A percentile compares a stretch with the other conserved stretches of the same genome.
phyloP scores from a whole-genome alignment of 2,797 vertebrate genomes.

The Galaxias olidus region DNA sequence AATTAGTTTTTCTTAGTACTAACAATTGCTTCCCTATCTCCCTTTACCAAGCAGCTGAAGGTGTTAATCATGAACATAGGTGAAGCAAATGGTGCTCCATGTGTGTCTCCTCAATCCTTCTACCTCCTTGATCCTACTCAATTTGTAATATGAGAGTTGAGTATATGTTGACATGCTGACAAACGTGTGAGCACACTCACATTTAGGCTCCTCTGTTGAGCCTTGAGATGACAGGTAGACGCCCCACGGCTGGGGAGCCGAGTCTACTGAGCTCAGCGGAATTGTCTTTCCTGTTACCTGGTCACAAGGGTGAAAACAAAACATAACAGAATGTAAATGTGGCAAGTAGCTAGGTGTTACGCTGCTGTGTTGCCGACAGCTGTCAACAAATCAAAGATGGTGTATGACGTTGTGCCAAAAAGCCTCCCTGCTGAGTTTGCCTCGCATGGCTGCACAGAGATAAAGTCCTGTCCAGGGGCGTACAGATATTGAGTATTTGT shows the following conservation, averaged over 20 bases:
- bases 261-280: background rate
- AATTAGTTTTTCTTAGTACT: no score
- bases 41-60: no score
- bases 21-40: no score
- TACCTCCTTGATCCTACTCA: conserved; percentile 2
- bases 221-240: conserved; percentile 2
- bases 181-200: conserved; percentile 3
- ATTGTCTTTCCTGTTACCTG: conserved; percentile 20
- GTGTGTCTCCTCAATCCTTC: conserved; percentile 2
- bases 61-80: no score
- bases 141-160: conserved; percentile 9
- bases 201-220: conserved; percentile 29
- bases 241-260: background rate
- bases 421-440: background rate
- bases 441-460: background rate
- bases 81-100: no score
- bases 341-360: background rate
- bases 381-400: conserved; percentile 9
- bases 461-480: background rate
- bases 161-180: no score
- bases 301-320: background rate
- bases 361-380: background rate
- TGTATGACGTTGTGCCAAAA: background rate
- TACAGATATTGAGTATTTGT: background rate
- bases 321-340: background rate